Percentiles rank a stretch among this genome's conserved stretches.
These are phyloP conservation scores for Lasioglossum lativentre DNA, from an alignment of 2,888 invertebrate species.

Conservation along the genomic window DNA sequence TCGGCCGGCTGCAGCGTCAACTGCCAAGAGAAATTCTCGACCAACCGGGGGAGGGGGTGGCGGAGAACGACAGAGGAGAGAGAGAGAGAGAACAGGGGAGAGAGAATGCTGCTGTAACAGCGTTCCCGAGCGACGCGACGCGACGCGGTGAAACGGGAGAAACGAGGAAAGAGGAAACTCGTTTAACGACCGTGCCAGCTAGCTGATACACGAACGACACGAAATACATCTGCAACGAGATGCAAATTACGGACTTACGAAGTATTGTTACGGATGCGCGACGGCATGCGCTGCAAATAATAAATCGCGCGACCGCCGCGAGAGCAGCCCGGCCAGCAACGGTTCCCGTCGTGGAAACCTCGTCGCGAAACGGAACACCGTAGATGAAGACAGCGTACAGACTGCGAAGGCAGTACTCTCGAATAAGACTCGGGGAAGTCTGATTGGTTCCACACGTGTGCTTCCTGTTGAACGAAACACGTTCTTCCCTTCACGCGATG, in stretches of 20 bases:
- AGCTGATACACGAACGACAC: constrained; percentile 71
- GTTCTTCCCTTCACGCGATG: too few relatives aligned
- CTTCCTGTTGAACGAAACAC: neutral
- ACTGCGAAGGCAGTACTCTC: neutral
- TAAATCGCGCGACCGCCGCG: constrained; percentile 55
- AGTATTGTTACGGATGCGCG: constrained; percentile 71
- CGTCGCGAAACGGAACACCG: neutral
- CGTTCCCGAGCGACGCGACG: constrained; percentile 22
- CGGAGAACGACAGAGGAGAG: neutral
- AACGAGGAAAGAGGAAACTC: constrained; percentile 64
- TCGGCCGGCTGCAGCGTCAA: constrained; percentile 60
- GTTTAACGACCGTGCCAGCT: constrained; percentile 68
- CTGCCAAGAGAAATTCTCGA: constrained; percentile 53
- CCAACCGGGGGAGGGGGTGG: constrained; percentile 12
- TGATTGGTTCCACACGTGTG: neutral
- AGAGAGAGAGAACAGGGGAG: constrained; percentile 21
- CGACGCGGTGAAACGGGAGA: constrained; percentile 34
- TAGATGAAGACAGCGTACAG: neutral
- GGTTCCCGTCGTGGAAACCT: neutral
- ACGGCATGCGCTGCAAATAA: constrained; percentile 68
- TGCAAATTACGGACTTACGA: constrained; percentile 73
- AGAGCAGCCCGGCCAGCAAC: neutral
- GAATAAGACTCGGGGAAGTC: neutral
- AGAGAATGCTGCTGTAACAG: constrained; percentile 35
- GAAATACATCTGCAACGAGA: constrained; percentile 73